These are phyloP conservation scores for Anastrepha ludens DNA, from an alignment of 1,140 invertebrate genomes.

Conservation along the genomic window DNA sequence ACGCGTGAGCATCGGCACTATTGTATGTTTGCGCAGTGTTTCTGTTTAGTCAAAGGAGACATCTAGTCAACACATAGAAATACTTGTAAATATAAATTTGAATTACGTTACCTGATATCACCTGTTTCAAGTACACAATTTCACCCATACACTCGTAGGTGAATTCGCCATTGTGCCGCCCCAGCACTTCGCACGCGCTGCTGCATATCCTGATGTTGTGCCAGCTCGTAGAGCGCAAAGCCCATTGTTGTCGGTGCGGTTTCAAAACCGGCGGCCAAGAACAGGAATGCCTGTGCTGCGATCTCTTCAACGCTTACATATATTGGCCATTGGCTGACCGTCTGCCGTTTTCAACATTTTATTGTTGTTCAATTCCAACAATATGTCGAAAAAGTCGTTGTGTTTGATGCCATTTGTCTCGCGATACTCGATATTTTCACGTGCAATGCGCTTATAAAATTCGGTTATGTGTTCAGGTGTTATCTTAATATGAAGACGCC, in stretches of 20 bases:
- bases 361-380: slow-evolving; percentile 69
- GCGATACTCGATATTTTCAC: slow-evolving; percentile 72
- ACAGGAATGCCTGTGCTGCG: slow-evolving; percentile 68
- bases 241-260: slow-evolving; percentile 74
- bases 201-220: slow-evolving; percentile 72
- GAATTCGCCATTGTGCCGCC: slow-evolving; percentile 60
- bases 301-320: slow-evolving; percentile 68
- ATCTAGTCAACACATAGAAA: not conserved
- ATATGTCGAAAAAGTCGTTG: slow-evolving; percentile 74
- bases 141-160: slow-evolving; percentile 68
- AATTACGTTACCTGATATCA: slow-evolving; percentile 67
- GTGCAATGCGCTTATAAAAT: slow-evolving; percentile 73
- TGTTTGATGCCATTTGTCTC: slow-evolving; percentile 69
- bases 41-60: slow-evolving; percentile 60
- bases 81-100: not conserved
- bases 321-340: slow-evolving; percentile 59
- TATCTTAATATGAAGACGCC: slow-evolving; percentile 61
- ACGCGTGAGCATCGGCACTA: slow-evolving; percentile 75
- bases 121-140: slow-evolving; percentile 70
- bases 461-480: slow-evolving; percentile 65
- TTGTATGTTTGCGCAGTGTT: slow-evolving; percentile 67
- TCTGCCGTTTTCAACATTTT: slow-evolving; percentile 60
- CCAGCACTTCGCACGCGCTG: slow-evolving; percentile 69
- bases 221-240: slow-evolving; percentile 73
- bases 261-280: slow-evolving; percentile 71